Base-by-base conservation (phyloP, 53 echinoderm and acorn worm species). In the Temnopleurus reevesii region DNA sequence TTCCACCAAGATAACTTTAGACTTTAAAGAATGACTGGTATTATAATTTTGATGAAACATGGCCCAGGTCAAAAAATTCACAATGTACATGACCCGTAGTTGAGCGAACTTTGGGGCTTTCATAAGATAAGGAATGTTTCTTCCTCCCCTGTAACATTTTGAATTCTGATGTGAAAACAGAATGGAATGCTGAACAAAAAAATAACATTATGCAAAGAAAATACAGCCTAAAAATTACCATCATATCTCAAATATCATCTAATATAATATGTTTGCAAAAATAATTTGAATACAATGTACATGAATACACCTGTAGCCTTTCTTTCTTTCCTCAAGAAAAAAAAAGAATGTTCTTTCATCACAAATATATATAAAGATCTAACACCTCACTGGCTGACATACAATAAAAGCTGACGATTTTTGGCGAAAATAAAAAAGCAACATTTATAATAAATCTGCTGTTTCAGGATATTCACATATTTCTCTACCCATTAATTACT, bases 281-380 rank as follows among this genome's bases (percentile, higher is more conserved):
- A 83, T 83, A 83, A 83, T 83, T 36, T 83, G 54, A 55, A 55
- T 55, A 55, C 83, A 36, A 56, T 83, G 36, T 79, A 79, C 49
- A 49, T 79, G 45, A 64, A 71, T 41, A 71, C 36, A n/a, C 71
- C 71, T 41, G 71, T 71, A 38, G 21, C 8, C n/a, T n/a, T 71
- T 63, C 17, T 63, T 63, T 63, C 63, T 63, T 63, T 63, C 63
- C 30, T 63, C 63, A 63, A 31, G 63, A 63, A 63, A 63, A n/a
- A n/a, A n/a, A 59, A 33, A 33, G 28, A 41, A 36, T 21, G 7
- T 10, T 71, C 71, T 71, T 71, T 71, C 71, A 71, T 71, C 49
- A 49, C 79, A 79, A 79, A 79, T 79, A 79, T 79, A 59, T 59
- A 79, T 79, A 79, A 46, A 79, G 79, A 79, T 46, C 79, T 46